These are phyloP conservation scores for Acrocephalus scirpaceus DNA, from an alignment of 2,797 vertebrate genomes.

Conservation along the genomic window DNA sequence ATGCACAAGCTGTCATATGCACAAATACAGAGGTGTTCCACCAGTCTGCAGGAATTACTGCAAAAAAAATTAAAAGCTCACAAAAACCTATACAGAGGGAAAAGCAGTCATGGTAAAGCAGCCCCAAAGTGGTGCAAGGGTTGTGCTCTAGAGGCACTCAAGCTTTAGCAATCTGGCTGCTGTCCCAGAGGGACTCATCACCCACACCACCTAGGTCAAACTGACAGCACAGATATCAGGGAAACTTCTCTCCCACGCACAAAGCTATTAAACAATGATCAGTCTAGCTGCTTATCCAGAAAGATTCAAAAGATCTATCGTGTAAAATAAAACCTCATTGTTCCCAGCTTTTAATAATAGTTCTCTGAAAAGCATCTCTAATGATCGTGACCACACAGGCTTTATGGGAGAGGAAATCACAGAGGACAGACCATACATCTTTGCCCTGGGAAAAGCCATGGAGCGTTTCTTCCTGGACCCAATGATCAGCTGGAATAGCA, in stretches of 20 bases:
- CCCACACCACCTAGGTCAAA: conserved; percentile 81
- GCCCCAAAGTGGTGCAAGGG: not conserved
- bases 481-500: not conserved
- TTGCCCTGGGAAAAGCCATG: not conserved
- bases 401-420: not conserved
- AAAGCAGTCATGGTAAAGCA: not conserved
- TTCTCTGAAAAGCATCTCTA: conserved; percentile 9
- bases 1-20: not conserved
- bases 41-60: not conserved
- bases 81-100: not conserved
- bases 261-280: not conserved
- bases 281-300: conserved; percentile 12
- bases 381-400: not conserved
- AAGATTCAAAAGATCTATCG: not conserved
- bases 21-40: not conserved
- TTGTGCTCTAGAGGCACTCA: conserved; percentile 78
- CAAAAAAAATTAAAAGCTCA: accelerated
- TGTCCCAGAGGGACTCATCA: conserved; percentile 80
- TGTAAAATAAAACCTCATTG: conserved; percentile 31
- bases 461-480: not conserved
- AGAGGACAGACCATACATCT: not conserved
- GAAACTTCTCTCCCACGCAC: not conserved
- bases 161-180: conserved; percentile 79
- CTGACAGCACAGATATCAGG: conserved; percentile 68
- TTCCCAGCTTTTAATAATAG: not conserved